These are phyloP conservation scores for Toxotes jaculatrix DNA, from an alignment of 2,113 vertebrate species.

Conservation along the genomic window DNA sequence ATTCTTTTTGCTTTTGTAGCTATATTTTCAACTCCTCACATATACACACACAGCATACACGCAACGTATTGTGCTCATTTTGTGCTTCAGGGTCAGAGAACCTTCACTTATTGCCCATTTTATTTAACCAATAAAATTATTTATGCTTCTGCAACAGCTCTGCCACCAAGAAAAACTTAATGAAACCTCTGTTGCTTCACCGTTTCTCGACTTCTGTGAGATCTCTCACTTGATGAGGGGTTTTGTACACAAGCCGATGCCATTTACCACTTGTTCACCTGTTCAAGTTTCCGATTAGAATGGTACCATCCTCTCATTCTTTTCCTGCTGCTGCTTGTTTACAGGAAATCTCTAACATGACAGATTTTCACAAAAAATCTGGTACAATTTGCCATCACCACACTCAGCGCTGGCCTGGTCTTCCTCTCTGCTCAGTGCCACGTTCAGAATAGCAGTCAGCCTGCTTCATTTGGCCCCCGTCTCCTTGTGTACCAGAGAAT, in stretches of 20 bases:
- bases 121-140: slow-evolving; percentile 8
- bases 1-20: no score
- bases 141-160: background rate
- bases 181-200: background rate
- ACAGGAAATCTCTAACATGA: background rate
- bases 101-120: background rate
- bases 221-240: background rate
- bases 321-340: background rate
- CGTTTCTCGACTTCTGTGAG: background rate
- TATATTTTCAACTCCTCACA: background rate
- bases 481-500: slow-evolving; percentile 46
- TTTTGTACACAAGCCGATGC: no score
- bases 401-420: slow-evolving; percentile 45
- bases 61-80: background rate
- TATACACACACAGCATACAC: background rate
- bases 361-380: background rate
- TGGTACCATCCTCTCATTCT: background rate
- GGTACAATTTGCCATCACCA: background rate
- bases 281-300: background rate
- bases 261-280: background rate
- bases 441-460: slow-evolving; percentile 69
- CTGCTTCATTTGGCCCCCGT: slow-evolving; percentile 56
- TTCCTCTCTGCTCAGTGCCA: slow-evolving; percentile 32
- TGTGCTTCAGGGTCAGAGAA: background rate
- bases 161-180: background rate